Evolutionary conservation across 2,888 invertebrate species (phyloP), one percentile per base, ranked within the genome.

Genomic region (Agriotes lineatus): DNA sequence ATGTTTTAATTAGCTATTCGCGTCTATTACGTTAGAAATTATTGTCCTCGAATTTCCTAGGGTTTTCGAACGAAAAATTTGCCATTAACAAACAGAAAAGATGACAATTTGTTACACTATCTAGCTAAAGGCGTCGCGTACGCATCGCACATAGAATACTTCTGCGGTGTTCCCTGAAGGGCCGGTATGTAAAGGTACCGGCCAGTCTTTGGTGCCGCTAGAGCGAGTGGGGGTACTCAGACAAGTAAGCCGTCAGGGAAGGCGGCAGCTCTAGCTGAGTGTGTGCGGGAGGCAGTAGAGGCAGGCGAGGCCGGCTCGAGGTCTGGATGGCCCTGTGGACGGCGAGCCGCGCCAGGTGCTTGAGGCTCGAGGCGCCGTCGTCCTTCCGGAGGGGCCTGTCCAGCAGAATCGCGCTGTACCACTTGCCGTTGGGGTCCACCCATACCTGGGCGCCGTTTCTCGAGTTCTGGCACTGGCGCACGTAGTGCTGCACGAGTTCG

Each of bases 381-480:
- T 86, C 85, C 77, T 88, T 87, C 58, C 88, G 83, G 45, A 92
- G 85, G 0, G 95, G 95, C 45, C 86, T 84, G 10, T 87, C 87
- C 71, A 95, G 86, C 57, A 90, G 87, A 37, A 95, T 93, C 5
- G 91, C 90, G 22, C 93, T 91, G 82, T 93, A 93, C 63, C 90
- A 88, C 76, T 90, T 89, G 1, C 94, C 94, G 72, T 89, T 88
- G 20, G 89, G 87, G 83, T 95, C 94, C 33, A 95, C 89, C 93
- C 94, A 94, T 57, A 94, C 91, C 79, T 82, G 22, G 82, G 85
- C 18, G 81, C 82, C 10, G 19, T 74, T 78, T 59, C 73, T 77
- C 64, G 80, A 81, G 56, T 82, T 81, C 35, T 85, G 83, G 71
- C 85, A 84, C 66, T 85, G 84, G 50, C 84, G 82, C 7, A 91